Base-by-base conservation (phyloP, 2,888 invertebrate genomes). In the Apotomis betuletana region DNA sequence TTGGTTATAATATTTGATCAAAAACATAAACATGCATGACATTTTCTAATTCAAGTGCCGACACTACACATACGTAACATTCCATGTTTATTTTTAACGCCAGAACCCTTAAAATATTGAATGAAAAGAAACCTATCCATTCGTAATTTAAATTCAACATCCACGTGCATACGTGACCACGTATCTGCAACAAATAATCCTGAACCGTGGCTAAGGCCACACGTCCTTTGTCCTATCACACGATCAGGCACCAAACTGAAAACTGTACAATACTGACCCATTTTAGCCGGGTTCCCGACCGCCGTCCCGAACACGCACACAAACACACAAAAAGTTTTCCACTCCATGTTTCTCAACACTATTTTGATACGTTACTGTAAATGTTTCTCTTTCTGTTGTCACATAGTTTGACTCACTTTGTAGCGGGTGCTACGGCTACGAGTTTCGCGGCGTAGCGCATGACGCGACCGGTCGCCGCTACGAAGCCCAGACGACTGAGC, bases 201-300 rank as follows among this genome's bases (percentile, higher is more conserved):
- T 13, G 41, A 46, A 41, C 41, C 6, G 41, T 6, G 60, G 5
- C 13, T 49, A 51, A 38, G 4, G n/a, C 5, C 46, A 4, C 44
- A 52, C 12, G 8, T 67, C 81, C 87, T 87, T 88, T 88, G 86
- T 87, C 85, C 82, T 83, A 83, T 85, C 83, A 84, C 83, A 84
- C 85, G 77, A 85, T 84, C 82, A 81, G 82, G 80, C 81, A 82
- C 81, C 81, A 81, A 77, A 77, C 77, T 78, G 78, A 79, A 84
- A 86, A 86, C 83, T 85, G 86, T 84, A 88, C 75, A 75, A 79
- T 85, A 91, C 92, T 90, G 82, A 92, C 92, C 92, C 87, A 91
- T 90, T 91, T 93, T 93, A 71, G 92, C 90, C 70, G 92, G 92
- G 83, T 92, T 92, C 74, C 87, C 88, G 74, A 79, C 79, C 75